Conservation (phyloP, 2,113 vertebrate genomes). For the Megalops atlanticus region DNA sequence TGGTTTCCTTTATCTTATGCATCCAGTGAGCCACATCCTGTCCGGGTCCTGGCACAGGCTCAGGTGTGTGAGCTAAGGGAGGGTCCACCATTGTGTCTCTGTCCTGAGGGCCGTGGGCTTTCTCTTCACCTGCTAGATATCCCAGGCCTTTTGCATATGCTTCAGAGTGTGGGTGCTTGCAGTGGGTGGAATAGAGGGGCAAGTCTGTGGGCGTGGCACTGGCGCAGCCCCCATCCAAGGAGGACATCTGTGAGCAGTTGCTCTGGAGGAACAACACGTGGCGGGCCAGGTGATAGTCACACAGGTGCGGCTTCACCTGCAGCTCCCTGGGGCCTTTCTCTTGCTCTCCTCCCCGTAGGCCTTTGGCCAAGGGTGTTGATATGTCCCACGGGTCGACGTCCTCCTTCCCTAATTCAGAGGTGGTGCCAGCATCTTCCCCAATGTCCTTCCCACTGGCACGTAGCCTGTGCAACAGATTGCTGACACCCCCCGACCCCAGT, state of each 20-base stretch:
- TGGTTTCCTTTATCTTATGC: constrained; percentile 98
- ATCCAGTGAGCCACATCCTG: constrained; percentile 87
- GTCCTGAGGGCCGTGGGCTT: constrained; percentile 74
- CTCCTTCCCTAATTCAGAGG: constrained; percentile 65
- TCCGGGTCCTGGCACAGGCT: constrained; percentile 79
- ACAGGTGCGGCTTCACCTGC: constrained; percentile 74
- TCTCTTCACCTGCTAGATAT: constrained; percentile 80
- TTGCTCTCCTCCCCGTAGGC: constrained; percentile 66
- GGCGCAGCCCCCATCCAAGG: constrained; percentile 91
- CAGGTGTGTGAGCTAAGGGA: constrained; percentile 79
- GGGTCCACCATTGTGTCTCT: constrained; percentile 81
- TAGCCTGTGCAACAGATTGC: too few relatives aligned
- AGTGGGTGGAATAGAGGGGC: constrained; percentile 83
- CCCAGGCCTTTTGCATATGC: constrained; percentile 75
- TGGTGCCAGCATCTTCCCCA: constrained; percentile 66
- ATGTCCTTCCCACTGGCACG: too few relatives aligned
- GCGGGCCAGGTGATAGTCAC: constrained; percentile 90
- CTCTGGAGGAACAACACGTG: constrained; percentile 93
- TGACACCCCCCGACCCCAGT: constrained; percentile 73
- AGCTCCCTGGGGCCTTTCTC: too few relatives aligned
- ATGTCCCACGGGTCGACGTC: constrained; percentile 70
- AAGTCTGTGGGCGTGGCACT: constrained; percentile 89
- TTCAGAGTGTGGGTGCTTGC: constrained; percentile 81
- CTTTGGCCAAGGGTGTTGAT: constrained; percentile 75
- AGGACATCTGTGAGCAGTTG: constrained; percentile 93